A percentile compares a stretch with the other conserved stretches of the same genome.
These are phyloP conservation scores for Lordiphosa andalusiaca DNA, from an alignment of 2,888 invertebrate species.

Conservation along the genomic window DNA sequence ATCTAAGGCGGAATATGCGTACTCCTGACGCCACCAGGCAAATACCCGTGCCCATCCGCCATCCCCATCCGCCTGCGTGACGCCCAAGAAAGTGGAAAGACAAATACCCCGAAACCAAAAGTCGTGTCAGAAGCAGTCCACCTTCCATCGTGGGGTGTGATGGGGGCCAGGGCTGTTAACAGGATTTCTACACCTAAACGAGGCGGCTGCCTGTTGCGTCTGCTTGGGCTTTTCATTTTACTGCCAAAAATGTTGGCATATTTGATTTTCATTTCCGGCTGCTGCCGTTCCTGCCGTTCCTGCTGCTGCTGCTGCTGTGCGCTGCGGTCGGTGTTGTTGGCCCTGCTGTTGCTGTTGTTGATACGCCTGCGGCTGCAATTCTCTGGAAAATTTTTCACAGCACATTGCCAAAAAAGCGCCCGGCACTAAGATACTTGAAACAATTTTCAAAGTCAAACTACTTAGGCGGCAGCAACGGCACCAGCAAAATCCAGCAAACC, in stretches of 20 bases:
- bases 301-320: slow-evolving; percentile 4
- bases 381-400: slow-evolving; percentile 23
- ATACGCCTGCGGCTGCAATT: slow-evolving; percentile 30
- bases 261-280: slow-evolving; percentile 42
- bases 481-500: not conserved
- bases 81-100: slow-evolving; percentile 37
- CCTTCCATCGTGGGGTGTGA: not conserved
- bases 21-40: slow-evolving; percentile 2
- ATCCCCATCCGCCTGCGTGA: not conserved
- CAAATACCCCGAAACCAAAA: slow-evolving; percentile 45
- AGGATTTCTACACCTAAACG: slow-evolving; percentile 45
- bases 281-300: slow-evolving; percentile 12
- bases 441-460: slow-evolving; percentile 30
- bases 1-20: slow-evolving; percentile 16
- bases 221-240: slow-evolving; percentile 24
- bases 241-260: slow-evolving; percentile 36
- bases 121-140: slow-evolving; percentile 20
- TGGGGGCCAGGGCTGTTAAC: slow-evolving; percentile 43
- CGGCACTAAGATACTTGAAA: slow-evolving; percentile 22
- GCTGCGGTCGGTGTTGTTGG: slow-evolving; percentile 14
- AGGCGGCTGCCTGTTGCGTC: slow-evolving; percentile 6
- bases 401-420: slow-evolving; percentile 4
- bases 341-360: slow-evolving; percentile 16
- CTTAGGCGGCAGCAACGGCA: slow-evolving; percentile 1
- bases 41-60: not conserved